Evolutionary conservation across 2,113 vertebrate genomes (phyloP).

Genomic region (Pollachius pollachius): DNA sequence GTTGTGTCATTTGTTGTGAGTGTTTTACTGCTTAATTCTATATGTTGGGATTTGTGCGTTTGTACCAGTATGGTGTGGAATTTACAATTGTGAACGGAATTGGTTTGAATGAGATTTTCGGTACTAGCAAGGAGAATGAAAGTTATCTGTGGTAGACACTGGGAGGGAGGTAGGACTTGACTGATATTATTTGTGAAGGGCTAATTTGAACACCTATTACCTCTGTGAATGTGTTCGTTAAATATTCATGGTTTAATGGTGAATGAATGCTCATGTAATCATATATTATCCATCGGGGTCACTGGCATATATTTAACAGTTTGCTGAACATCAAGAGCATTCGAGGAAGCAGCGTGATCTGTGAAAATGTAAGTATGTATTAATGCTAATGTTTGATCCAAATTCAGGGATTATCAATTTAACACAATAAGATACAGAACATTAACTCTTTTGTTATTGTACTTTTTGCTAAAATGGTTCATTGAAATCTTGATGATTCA

Average conservation of each 20-base stretch:
- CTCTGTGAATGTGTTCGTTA: constrained; percentile 47
- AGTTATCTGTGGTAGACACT: too few species aligned
- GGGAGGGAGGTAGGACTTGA: constrained; percentile 19
- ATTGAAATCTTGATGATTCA: too few species aligned
- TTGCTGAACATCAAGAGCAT: too few species aligned
- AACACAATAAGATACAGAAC: too few species aligned
- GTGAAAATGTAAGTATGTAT: too few species aligned
- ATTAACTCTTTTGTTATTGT: too few species aligned
- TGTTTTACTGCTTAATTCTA: constrained; percentile 12
- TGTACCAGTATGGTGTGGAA: background rate
- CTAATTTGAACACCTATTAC: constrained; percentile 52
- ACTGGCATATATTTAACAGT: background rate
- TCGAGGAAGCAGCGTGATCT: too few species aligned
- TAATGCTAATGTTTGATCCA: too few species aligned
- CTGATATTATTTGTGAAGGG: constrained; percentile 59
- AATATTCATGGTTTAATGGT: background rate
- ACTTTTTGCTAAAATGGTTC: too few species aligned
- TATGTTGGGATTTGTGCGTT: background rate
- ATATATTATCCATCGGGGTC: background rate
- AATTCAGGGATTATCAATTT: too few species aligned
- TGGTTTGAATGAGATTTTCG: background rate
- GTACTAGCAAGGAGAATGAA: background rate
- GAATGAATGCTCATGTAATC: background rate
- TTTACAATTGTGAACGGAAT: background rate
- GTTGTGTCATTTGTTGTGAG: constrained; percentile 16